Conservation (phyloP, 2,113 vertebrate species). For the Leptobrachium leishanense region DNA sequence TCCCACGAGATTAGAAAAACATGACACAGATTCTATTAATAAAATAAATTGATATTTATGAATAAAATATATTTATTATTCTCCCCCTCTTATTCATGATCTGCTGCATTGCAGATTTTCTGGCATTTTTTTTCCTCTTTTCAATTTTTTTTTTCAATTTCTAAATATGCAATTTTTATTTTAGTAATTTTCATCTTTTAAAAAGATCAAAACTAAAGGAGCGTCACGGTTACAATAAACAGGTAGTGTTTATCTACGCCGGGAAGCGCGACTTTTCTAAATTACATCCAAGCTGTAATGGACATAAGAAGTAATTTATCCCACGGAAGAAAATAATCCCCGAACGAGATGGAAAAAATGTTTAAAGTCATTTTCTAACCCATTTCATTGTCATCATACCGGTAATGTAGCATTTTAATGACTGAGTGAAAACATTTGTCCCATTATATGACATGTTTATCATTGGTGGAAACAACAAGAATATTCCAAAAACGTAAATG, state of each 20-base stretch:
- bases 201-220: background rate
- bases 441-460: background rate
- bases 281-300: slow-evolving; percentile 23
- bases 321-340: background rate
- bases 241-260: slow-evolving; percentile 21
- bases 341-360: background rate
- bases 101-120: too few species aligned
- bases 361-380: slow-evolving; percentile 11
- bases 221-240: slow-evolving; percentile 17
- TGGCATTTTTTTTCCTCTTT: too few species aligned
- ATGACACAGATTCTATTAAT: too few species aligned
- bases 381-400: slow-evolving; percentile 8
- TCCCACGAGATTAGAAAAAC: too few species aligned
- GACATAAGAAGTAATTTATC: slow-evolving; percentile 26
- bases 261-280: slow-evolving; percentile 3
- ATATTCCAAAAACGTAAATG: too few species aligned
- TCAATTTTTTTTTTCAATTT: too few species aligned
- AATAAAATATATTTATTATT: too few species aligned
- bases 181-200: background rate
- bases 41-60: too few species aligned
- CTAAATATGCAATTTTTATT: too few species aligned
- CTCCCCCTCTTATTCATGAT: too few species aligned
- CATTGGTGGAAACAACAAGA: background rate
- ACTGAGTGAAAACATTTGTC: background rate
- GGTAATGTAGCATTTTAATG: slow-evolving; percentile 13